Evolutionary conservation across 2,113 vertebrate species (phyloP), one percentile per base, ranked within the genome.

Genomic region (Zosterops hypoxanthus): DNA sequence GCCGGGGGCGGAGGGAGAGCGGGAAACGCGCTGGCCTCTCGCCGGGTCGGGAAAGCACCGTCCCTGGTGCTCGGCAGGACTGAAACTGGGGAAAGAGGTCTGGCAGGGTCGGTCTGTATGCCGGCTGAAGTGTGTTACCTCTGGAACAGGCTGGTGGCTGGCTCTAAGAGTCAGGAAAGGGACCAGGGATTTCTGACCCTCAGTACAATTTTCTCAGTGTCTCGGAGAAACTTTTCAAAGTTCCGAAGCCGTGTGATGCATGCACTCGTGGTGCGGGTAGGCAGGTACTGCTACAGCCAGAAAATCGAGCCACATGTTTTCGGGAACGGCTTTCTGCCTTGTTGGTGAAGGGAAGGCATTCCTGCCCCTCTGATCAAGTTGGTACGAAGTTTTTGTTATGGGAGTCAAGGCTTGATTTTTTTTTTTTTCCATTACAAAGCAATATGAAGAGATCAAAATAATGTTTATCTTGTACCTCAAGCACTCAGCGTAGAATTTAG

Each of bases 21-120:
- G 47, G 18, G 41, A 14, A 25, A 4, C 0, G 0, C 12, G 11
- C 3, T 10, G 34, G 2, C 13, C 7, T 15, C 23, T 8, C 25
- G 6, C 20, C 2, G 77, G 2, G 47, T 1, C 12, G n/a, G 12
- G 53, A 26, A 50, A 20, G 26, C 9, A 0, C 7, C 9, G 0
- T 5, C 28, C 25, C 9, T 36, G 16, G 8, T 8, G 63, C 39
- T 82, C 42, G 6, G 36, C 25, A 4, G 52, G 71, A 3, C 7
- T 72, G 10, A 25, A 53, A 11, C 13, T 26, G 25, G 8, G 29
- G 39, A 4, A 55, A 2, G 42, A 4, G 6, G 8, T 34, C 6
- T 28, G 19, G 6, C 20, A 12, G 66, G 29, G 47, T 34, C 6
- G 13, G 2, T 21, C 28, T 46, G 3, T 57, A 1, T 11, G 20